phyloP scores from a whole-genome alignment of 92 coral and sea anemone genomes.

The Meandrina meandrites region DNA sequence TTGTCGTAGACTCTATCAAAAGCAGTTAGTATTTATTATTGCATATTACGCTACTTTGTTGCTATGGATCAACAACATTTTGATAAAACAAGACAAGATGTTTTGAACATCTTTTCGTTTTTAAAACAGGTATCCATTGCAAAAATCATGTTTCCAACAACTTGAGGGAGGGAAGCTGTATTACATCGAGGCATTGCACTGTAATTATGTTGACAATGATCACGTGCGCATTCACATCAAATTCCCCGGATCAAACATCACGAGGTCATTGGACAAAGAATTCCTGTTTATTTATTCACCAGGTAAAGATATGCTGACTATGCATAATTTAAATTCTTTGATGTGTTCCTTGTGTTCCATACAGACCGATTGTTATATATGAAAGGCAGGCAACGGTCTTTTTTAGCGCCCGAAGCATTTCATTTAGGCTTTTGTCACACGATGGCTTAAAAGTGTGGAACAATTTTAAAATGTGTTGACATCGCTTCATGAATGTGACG shows the following conservation, averaged over 20 bases:
- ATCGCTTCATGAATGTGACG: too few relatives aligned
- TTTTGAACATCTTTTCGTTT: background rate
- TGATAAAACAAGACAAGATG: background rate
- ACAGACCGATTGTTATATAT: too few relatives aligned
- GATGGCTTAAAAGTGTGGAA: too few relatives aligned
- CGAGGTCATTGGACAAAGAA: constrained; percentile 27
- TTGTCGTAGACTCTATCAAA: too few relatives aligned
- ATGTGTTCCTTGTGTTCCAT: background rate
- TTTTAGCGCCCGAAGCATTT: too few relatives aligned
- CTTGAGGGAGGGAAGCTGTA: constrained; percentile 57
- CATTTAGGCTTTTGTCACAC: too few relatives aligned
- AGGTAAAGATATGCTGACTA: constrained; percentile 30
- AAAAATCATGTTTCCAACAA: constrained; percentile 59
- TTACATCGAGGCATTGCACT: constrained; percentile 74
- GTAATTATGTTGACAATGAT: constrained; percentile 54
- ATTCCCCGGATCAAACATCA: constrained; percentile 51
- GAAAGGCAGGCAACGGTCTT: too few relatives aligned
- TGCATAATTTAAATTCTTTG: background rate
- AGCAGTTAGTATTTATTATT: too few relatives aligned
- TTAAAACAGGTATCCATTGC: constrained; percentile 46
- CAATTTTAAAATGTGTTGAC: too few relatives aligned
- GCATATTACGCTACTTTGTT: too few relatives aligned
- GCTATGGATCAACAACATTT: background rate
- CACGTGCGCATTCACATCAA: constrained; percentile 64
- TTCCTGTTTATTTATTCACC: constrained; percentile 49